Evolutionary conservation across 2,797 vertebrate species (phyloP), one percentile per base, ranked within the genome.

Genomic region (Pangasius macronema): DNA sequence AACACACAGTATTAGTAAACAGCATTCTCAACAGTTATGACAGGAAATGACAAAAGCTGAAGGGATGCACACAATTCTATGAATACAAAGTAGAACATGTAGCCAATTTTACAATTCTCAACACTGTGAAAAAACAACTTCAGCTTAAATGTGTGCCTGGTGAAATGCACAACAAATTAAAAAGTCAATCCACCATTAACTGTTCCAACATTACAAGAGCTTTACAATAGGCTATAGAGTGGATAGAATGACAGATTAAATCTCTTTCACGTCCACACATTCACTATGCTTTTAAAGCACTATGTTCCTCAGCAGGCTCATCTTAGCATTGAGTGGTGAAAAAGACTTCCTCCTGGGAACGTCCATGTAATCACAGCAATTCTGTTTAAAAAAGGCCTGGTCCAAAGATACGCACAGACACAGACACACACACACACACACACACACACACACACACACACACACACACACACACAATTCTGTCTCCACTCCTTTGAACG

Each of bases 331-430:
- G 61, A 87, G 65, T 27, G n/a, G 72, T 51, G 36, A 8, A 82
- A 83, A 85, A 65, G 83, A 57, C 63, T 11, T 51, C 61, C 86
- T 86, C 83, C 27, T 57, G 83, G 59, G 79, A 36, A 75, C 51
- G 55, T 70, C n/a, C 53, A 83, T 49, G 59, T 76, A 77, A 77
- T 85, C 42, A 61, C 72, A 73, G 72, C 84, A 39, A 53, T 75
- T 36, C 76, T 80, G 27, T 88, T 84, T 85, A 55, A 87, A 73
- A 79, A 36, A 87, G 22, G 39, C 49, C 63, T 57, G 30, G 75
- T 46, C 9, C 82, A 65, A 39, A 39, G 67, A 76, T 51, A 55
- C 72, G 51, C 53, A 33, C 79, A 83, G 72, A 36, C 59, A 87
- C 82, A 65, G 57, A 39, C 53, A 14, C 46, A 33, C 33, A 81